phyloP scores from a whole-genome alignment of 2,888 invertebrate species.

The Epistrophe grossulariae region DNA sequence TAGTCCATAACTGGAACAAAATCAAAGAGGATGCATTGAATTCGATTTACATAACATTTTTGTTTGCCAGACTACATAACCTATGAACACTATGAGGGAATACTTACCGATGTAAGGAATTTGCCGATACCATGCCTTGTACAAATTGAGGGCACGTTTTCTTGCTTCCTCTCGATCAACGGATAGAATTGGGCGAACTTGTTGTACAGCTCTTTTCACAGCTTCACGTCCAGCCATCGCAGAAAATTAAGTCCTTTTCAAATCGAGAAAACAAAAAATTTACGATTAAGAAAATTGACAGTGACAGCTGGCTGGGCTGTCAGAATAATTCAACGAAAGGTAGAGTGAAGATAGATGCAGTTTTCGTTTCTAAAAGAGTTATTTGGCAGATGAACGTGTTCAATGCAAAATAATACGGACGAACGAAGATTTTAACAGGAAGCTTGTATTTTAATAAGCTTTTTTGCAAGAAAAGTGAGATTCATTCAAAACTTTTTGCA shows the following conservation, averaged over 20 bases:
- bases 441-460: too few relatives aligned
- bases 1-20: conserved; percentile 90
- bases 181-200: conserved; percentile 95
- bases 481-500: too few relatives aligned
- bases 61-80: conserved; percentile 51
- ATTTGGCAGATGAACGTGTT: not conserved
- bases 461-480: too few relatives aligned
- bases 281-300: conserved; percentile 39
- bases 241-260: conserved; percentile 20
- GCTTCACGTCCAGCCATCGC: conserved; percentile 83
- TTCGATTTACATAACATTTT: conserved; percentile 68
- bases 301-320: conserved; percentile 47
- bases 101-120: conserved; percentile 93
- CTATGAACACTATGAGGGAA: conserved; percentile 12
- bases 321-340: not conserved
- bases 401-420: not conserved
- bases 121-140: conserved; percentile 97
- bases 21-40: not conserved
- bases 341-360: conserved; percentile 2
- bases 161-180: conserved; percentile 90
- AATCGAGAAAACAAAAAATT: conserved; percentile 48
- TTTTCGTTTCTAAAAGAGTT: not conserved
- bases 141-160: conserved; percentile 92
- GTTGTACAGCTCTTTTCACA: conserved; percentile 85
- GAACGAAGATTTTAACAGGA: too few relatives aligned